Conservation (phyloP, 2,797 vertebrate genomes). For the Sebastes trivittatus region DNA sequence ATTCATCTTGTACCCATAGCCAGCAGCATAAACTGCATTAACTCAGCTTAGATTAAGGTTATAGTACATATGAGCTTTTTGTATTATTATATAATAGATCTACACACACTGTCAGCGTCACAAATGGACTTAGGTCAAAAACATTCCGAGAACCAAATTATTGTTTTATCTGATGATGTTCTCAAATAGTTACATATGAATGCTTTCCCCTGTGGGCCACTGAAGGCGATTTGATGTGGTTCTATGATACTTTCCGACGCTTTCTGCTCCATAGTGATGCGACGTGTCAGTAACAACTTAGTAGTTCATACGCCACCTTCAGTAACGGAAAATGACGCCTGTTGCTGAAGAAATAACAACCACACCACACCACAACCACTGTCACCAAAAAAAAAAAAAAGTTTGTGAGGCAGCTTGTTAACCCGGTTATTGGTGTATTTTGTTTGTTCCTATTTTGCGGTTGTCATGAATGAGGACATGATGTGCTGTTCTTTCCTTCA, state of each 20-base stretch:
- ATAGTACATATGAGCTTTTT: background rate
- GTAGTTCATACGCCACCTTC: no score
- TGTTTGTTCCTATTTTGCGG: background rate
- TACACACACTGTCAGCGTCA: background rate
- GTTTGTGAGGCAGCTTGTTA: background rate
- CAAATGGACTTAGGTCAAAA: background rate
- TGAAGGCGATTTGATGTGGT: rapidly evolving
- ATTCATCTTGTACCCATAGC: background rate
- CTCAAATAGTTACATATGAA: background rate
- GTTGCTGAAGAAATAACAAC: background rate
- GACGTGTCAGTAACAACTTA: background rate
- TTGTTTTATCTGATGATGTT: background rate
- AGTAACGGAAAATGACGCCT: background rate
- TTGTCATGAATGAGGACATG: background rate
- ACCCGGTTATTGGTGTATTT: background rate
- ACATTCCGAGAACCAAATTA: background rate
- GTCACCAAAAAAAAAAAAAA: background rate
- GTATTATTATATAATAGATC: background rate
- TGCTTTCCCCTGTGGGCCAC: background rate
- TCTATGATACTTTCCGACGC: background rate
- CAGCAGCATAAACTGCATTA: background rate
- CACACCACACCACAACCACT: background rate
- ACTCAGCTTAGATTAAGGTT: background rate
- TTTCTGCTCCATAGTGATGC: background rate
- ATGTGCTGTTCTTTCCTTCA: background rate